Evolutionary conservation across 2,888 invertebrate species (phyloP).

Genomic region (Eretmocerus hayati): DNA sequence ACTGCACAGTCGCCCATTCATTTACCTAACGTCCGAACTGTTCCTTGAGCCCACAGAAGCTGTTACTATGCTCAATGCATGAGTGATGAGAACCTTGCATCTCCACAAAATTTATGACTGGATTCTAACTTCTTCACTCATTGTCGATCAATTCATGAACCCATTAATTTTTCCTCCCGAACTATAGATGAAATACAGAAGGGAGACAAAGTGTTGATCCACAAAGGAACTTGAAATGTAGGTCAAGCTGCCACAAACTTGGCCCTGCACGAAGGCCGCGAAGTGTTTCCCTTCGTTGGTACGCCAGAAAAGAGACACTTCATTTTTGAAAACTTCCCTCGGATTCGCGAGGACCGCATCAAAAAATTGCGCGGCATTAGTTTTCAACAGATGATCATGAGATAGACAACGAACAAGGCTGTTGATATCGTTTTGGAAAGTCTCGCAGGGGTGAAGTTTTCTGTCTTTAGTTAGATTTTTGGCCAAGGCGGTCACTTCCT

Average conservation of each 20-base stretch:
- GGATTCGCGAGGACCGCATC: constrained; percentile 59
- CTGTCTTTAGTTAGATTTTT: constrained; percentile 60
- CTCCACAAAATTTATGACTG: neutral
- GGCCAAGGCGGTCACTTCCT: constrained; percentile 62
- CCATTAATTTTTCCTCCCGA: constrained; percentile 38
- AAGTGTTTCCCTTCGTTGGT: constrained; percentile 58
- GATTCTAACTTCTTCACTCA: neutral
- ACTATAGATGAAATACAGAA: constrained; percentile 48
- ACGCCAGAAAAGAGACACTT: constrained; percentile 53
- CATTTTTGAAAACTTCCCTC: constrained; percentile 52
- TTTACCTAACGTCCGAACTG: constrained; percentile 61
- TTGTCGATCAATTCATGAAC: too few species aligned
- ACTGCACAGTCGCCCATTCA: too few species aligned
- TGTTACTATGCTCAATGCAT: constrained; percentile 56
- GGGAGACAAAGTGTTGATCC: constrained; percentile 48
- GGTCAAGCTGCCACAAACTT: constrained; percentile 63
- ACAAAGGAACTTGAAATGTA: constrained; percentile 54
- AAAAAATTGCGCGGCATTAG: constrained; percentile 80
- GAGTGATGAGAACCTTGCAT: constrained; percentile 43
- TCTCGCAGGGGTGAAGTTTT: constrained; percentile 87
- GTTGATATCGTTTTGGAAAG: constrained; percentile 91
- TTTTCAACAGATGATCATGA: constrained; percentile 79
- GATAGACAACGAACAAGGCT: constrained; percentile 74
- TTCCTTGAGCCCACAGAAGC: constrained; percentile 60
- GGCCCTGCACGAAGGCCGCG: constrained; percentile 54